Evolutionary conservation across 2,888 invertebrate species (phyloP).

Genomic region (Chelonus formosanus): DNA sequence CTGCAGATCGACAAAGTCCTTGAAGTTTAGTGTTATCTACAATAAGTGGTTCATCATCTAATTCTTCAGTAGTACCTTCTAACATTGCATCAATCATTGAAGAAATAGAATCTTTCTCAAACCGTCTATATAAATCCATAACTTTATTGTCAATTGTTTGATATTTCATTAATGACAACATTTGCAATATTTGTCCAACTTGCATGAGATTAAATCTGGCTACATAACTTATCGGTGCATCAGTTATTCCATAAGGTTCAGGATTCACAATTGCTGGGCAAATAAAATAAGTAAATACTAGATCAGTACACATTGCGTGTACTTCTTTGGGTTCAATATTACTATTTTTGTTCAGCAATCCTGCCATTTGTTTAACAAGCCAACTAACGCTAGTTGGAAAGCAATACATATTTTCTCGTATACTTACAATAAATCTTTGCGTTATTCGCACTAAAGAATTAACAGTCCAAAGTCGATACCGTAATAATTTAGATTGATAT

Average conservation of each 20-base stretch:
- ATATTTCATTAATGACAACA: conserved; percentile 85
- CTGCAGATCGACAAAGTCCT: conserved; percentile 72
- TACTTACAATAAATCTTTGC: conserved; percentile 81
- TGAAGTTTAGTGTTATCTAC: conserved; percentile 66
- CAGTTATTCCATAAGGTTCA: conserved; percentile 92
- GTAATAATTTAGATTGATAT: conserved; percentile 76
- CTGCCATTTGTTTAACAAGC: conserved; percentile 88
- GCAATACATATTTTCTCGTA: conserved; percentile 85
- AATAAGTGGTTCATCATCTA: conserved; percentile 66
- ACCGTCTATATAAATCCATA: conserved; percentile 79
- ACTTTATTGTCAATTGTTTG: conserved; percentile 80
- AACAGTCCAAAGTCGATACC: conserved; percentile 83
- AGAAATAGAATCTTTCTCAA: conserved; percentile 82
- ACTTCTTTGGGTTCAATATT: conserved; percentile 69
- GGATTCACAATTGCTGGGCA: conserved; percentile 97
- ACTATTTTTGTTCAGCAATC: conserved; percentile 71
- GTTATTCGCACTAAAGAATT: conserved; percentile 82
- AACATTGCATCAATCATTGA: conserved; percentile 79
- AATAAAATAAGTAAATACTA: conserved; percentile 92
- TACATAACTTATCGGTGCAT: conserved; percentile 89
- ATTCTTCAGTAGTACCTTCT: conserved; percentile 64
- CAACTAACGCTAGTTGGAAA: conserved; percentile 91
- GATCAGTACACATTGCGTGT: conserved; percentile 85
- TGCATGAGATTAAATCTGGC: conserved; percentile 90
- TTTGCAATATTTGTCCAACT: conserved; percentile 93